Conservation (phyloP, 2,113 vertebrate genomes). For the Apteryx mantelli region DNA sequence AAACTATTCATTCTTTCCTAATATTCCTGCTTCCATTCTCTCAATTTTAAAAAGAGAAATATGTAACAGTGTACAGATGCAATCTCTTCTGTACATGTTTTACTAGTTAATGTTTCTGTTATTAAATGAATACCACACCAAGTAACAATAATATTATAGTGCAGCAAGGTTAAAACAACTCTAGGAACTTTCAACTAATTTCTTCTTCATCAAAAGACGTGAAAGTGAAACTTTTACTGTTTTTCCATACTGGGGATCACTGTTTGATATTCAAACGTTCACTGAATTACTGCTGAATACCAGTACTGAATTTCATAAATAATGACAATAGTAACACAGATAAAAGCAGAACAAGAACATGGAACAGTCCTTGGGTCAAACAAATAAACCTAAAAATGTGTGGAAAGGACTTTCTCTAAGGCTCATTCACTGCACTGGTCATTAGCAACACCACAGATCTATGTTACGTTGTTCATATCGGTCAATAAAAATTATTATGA, state of each 20-base stretch:
- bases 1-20: neutral
- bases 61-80: neutral
- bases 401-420: neutral
- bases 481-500: neutral
- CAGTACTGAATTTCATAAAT: neutral
- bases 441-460: neutral
- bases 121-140: neutral
- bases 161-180: neutral
- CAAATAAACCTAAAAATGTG: neutral
- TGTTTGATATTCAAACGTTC: neutral
- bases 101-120: neutral
- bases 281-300: neutral
- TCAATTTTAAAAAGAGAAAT: neutral
- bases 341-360: neutral
- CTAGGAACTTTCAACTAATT: neutral
- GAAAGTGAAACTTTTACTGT: neutral
- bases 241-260: neutral
- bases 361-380: neutral
- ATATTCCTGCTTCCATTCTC: neutral
- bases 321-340: neutral
- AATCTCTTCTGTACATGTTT: neutral
- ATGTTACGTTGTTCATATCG: neutral
- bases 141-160: neutral
- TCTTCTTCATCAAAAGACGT: neutral
- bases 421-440: neutral